Evolutionary conservation across 2,888 invertebrate species (phyloP).

Genomic region (Calameuta pallipes): DNA sequence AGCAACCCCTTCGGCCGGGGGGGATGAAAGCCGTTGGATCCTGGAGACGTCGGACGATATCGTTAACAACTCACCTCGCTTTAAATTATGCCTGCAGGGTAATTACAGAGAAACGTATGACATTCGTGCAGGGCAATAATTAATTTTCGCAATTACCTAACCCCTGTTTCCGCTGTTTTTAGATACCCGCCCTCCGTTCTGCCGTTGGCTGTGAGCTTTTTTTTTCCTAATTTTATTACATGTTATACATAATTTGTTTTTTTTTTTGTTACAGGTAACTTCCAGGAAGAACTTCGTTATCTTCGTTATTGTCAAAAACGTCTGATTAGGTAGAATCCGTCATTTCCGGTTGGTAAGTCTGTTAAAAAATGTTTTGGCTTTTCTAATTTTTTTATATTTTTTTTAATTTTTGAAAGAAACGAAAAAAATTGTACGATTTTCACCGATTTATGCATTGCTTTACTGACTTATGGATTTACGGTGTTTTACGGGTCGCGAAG

Average conservation of each 20-base stretch:
- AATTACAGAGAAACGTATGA: conserved; percentile 61
- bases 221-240: conserved; percentile 18
- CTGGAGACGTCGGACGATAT: conserved; percentile 39
- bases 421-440: background rate
- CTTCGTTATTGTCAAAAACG: conserved; percentile 17
- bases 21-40: conserved; percentile 12
- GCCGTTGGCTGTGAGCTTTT: conserved; percentile 2
- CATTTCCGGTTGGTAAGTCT: conserved; percentile 27
- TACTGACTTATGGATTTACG: background rate
- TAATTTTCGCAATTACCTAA: conserved; percentile 61
- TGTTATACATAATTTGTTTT: conserved; percentile 17
- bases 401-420: background rate
- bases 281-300: background rate
- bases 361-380: background rate
- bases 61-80: conserved; percentile 58
- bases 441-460: background rate
- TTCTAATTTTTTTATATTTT: background rate
- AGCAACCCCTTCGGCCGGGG: conserved; percentile 28
- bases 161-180: conserved; percentile 39
- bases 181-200: conserved; percentile 25
- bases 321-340: conserved; percentile 16
- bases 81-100: conserved; percentile 59
- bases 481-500: background rate
- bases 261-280: background rate
- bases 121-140: conserved; percentile 63